These are phyloP conservation scores for Pseudoips prasinana DNA, from an alignment of 2,888 invertebrate genomes.

Conservation along the genomic window DNA sequence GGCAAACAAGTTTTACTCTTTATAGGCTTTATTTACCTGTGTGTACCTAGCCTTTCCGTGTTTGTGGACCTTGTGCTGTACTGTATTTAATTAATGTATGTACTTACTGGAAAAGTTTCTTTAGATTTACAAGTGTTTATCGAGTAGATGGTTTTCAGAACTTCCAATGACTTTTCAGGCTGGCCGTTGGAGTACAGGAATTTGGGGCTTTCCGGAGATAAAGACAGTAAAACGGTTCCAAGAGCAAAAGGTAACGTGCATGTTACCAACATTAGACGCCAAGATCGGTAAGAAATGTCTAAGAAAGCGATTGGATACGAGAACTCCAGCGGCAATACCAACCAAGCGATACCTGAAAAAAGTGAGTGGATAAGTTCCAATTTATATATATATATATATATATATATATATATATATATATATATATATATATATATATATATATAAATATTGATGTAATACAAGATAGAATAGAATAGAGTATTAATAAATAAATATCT, in stretches of 20 bases:
- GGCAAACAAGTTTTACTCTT: too few species aligned
- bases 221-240: slow-evolving; percentile 80
- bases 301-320: slow-evolving; percentile 63
- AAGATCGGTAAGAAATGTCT: slow-evolving; percentile 84
- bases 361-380: neutral
- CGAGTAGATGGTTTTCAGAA: slow-evolving; percentile 59
- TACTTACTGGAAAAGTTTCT: slow-evolving; percentile 58
- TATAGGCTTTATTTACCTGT: too few species aligned
- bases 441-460: too few species aligned
- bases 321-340: slow-evolving; percentile 84
- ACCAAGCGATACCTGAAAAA: slow-evolving; percentile 84
- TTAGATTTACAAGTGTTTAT: slow-evolving; percentile 48
- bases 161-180: slow-evolving; percentile 79
- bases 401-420: too few species aligned
- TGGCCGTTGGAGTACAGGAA: slow-evolving; percentile 85
- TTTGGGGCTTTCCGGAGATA: slow-evolving; percentile 90
- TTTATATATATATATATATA: neutral
- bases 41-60: too few species aligned
- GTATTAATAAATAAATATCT: neutral
- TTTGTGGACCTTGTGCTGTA: too few species aligned
- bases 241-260: slow-evolving; percentile 84
- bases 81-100: too few species aligned
- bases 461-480: neutral
- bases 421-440: too few species aligned
- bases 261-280: slow-evolving; percentile 87